Base-by-base conservation (phyloP, 2,888 invertebrate genomes). In the Cephus runcator region DNA sequence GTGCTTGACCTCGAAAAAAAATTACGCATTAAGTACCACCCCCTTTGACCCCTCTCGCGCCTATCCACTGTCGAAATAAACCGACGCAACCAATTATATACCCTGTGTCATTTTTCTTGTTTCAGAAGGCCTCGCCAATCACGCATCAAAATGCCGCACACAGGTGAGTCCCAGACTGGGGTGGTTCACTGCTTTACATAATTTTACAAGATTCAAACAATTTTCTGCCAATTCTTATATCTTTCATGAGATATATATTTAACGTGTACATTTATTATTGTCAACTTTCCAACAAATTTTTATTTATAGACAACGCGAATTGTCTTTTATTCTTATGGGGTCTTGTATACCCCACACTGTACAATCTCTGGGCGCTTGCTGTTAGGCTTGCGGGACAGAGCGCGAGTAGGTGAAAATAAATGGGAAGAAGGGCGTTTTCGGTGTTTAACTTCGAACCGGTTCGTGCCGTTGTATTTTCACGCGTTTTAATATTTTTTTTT, bases 121-220 rank as follows among this genome's bases (percentile, higher is more conserved):
- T 89, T 74, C 88, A 89, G 89, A 79, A 77, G 83, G 82, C 82
- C 80, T 82, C 78, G 75, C 74, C 77, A 69, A 73, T 75, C 77
- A 69, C 56, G 73, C 77, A 12, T 74, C 76, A 83, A 83, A 76
- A 85, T 85, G 85, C 85, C 85, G 75, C 85, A 85, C 76, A 85
- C 85, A 78, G 85, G 85, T 85, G 81, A 85, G 84, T 80, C 15
- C 69, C n/a, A 34, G 12, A 71, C 35, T 31, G n/a, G 23, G 69
- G 1, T 40, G 9, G 2, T 56, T 56, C 1, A 1, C 56, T 56
- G 23, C 23, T 56, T 56, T 23, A 15, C 1, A 15, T 23, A 0
- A 9, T 23, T 2, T 56, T 56, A 23, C 56, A 9, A 2, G 2
- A 9, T 23, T 56, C 56, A 0, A 56, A 9, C 1, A 56, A 9